phyloP scores from a whole-genome alignment of 2,797 vertebrate genomes.

The Cuculus canorus region DNA sequence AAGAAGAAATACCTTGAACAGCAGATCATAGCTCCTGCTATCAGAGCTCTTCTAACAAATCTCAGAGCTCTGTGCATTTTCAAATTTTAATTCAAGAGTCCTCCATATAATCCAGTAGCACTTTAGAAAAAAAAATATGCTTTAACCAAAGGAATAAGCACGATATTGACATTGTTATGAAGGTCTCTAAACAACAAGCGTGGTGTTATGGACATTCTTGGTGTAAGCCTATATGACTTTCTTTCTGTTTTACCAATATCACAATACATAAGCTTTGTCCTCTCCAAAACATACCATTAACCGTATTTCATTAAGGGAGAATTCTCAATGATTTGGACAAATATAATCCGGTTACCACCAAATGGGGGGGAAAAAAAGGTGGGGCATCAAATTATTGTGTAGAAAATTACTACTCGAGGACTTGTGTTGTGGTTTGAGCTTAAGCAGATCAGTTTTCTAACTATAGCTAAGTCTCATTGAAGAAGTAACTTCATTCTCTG shows the following conservation, averaged over 20 bases:
- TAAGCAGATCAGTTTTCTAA: too few relatives aligned
- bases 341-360: not conserved
- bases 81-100: not conserved
- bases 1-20: not conserved
- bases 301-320: not conserved
- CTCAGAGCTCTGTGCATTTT: not conserved
- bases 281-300: not conserved
- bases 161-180: not conserved
- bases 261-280: not conserved
- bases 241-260: not conserved
- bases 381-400: not conserved
- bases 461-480: too few relatives aligned
- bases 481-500: too few relatives aligned
- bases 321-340: not conserved
- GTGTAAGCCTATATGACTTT: not conserved
- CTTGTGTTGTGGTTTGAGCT: not conserved
- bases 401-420: constrained; percentile 8
- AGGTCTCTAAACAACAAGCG: not conserved
- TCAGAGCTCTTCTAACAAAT: not conserved
- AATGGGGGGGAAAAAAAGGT: not conserved
- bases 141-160: not conserved
- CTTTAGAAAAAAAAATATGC: not conserved
- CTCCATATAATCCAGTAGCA: not conserved
- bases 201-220: not conserved
- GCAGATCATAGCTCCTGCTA: not conserved